Base-by-base conservation (phyloP, 2,888 invertebrate genomes). In the Sicus ferrugineus region DNA sequence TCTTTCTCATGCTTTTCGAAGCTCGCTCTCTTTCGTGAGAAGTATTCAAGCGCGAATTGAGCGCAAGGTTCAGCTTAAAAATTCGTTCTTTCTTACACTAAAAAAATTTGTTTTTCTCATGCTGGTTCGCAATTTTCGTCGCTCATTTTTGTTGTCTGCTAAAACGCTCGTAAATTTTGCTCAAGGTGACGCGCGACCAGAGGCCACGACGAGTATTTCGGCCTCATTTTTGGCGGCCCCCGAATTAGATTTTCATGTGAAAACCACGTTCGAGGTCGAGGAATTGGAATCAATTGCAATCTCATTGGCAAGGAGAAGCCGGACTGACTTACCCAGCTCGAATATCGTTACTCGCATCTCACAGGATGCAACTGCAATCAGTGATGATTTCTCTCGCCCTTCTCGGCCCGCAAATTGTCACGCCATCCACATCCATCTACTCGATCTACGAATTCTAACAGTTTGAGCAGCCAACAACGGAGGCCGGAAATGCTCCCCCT, bases 1-100 rank as follows among this genome's bases (percentile, higher is more conserved):
- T 46, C 28, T 16, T 30, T 64, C 7, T 64, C 21, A 6, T 26
- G 19, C 34, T 30, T 19, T 38, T 16, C 23, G 42, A 46, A 73
- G 68, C 73, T 73, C 73, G 59, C 64, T 48, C 42, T 68, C 68
- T 69, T 64, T 46, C 64, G 48, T 67, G 59, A n/a, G n/a, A n/a
- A 56, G 70, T 71, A 76, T 75, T 75, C 75, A 76, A 75, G 76
- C 76, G 76, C 75, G 72, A 76, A 76, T 76, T 75, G 76, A 75
- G 76, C 75, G 76, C 76, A 75, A 76, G 76, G 76, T 75, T 76
- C 72, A 74, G 72, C 70, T 71, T 67, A 38, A 70, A 52, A 67
- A 63, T 50, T 64, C 65, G 11, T 46, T 28, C 42, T 52, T 64
- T 26, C 16, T 65, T 67, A 30, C 68, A 50, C 64, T 71, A 38